Evolutionary conservation across 1,140 invertebrate genomes (phyloP), one percentile per base, ranked within the genome.

Genomic region (Drosophila varians): DNA sequence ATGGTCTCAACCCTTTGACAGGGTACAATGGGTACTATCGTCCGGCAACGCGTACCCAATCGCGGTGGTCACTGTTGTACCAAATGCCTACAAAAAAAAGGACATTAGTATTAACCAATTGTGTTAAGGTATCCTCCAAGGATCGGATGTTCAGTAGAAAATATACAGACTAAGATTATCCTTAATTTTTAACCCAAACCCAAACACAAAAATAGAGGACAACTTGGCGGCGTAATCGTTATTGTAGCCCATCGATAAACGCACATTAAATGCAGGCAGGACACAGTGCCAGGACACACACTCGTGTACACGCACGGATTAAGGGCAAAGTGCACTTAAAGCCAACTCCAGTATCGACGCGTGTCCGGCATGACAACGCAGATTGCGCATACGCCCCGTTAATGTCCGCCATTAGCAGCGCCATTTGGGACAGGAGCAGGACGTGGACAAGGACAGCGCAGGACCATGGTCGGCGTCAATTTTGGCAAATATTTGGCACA

Each of bases 21-120:
- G 90, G 90, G 87, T 91, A 89, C 69, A 89, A 89, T 80, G 90
- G 90, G 82, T 91, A 91, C 90, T 91, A 91, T 91, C 90, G 90
- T 74, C 90, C 90, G 77, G 90, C 90, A 90, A 91, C 76, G 72
- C 90, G 90, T 76, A 91, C 90, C 90, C 89, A 91, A 84, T 91
- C 90, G 75, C 88, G 90, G 66, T 89, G 86, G 69, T 91, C 90
- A 74, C 90, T 91, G 70, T 91, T 91, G 87, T 91, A 91, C 90
- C 90, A 91, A 87, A 91, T 90, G 77, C 90, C 90, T 91, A 62
- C 19, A 75, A 72, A 11, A 0, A 36, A 12, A 25, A 11, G 4
- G n/a, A n/a, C n/a, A 21, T 14, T 14, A 31, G 12, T 52, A 19
- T 31, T 9, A 38, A 1, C 19, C 3, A 21, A 2, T 21, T 21